Evolutionary conservation across 2,113 vertebrate genomes (phyloP).

Genomic region (Bubo blakistoni): DNA sequence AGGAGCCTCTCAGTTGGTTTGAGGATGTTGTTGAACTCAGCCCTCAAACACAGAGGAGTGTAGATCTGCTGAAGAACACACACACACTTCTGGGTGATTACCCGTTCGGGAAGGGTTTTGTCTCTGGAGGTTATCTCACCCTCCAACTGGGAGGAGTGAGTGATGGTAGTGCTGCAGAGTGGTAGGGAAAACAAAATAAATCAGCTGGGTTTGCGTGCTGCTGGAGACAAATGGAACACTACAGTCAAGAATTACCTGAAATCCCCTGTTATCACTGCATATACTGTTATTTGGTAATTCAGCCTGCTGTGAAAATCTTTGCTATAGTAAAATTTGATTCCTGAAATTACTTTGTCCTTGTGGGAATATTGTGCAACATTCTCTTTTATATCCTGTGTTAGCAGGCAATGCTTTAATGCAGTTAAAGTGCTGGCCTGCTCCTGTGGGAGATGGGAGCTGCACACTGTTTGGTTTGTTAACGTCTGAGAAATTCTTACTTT

Average conservation of each 20-base stretch:
- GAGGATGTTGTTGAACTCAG: neutral
- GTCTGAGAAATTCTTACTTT: conserved; percentile 28
- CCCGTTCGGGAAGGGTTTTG: neutral
- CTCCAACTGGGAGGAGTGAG: neutral
- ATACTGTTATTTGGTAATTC: conserved; percentile 52
- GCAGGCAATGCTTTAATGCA: conserved; percentile 29
- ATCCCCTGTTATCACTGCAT: conserved; percentile 21
- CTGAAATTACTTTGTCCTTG: conserved; percentile 48
- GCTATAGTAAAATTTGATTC: conserved; percentile 52
- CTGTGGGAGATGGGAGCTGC: conserved; percentile 40
- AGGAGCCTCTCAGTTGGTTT: neutral
- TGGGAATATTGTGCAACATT: conserved; percentile 37
- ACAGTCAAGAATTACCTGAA: conserved; percentile 28
- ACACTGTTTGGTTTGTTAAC: conserved; percentile 38
- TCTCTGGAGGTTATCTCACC: neutral
- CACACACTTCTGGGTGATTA: neutral
- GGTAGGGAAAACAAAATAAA: conserved; percentile 14
- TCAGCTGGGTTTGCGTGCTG: conserved; percentile 5
- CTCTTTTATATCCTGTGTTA: conserved; percentile 54
- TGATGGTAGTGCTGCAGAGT: neutral
- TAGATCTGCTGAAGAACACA: neutral
- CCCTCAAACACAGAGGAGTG: neutral
- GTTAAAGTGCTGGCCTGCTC: conserved; percentile 47
- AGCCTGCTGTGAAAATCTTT: conserved; percentile 52
- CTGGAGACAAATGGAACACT: conserved; percentile 25